phyloP scores from a whole-genome alignment of 2,797 vertebrate species.

The Chlorospingus semifuscus region DNA sequence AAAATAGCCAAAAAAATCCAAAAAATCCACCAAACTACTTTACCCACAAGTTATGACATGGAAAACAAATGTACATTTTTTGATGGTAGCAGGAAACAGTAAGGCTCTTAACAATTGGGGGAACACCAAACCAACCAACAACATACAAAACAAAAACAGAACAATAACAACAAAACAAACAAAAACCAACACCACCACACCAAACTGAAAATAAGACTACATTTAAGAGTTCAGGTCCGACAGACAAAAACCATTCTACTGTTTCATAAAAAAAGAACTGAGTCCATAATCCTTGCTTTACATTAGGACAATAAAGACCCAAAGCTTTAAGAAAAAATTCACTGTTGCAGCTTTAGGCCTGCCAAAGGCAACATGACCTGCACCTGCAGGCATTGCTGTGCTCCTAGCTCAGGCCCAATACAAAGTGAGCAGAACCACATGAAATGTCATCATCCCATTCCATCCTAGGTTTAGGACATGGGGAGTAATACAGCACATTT shows the following conservation, averaged over 20 bases:
- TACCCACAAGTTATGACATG: background rate
- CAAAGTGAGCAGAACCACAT: background rate
- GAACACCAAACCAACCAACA: background rate
- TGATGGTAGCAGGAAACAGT: background rate
- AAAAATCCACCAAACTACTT: background rate
- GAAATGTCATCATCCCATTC: background rate
- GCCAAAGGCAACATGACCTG: background rate
- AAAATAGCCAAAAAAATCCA: background rate
- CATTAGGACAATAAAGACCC: background rate
- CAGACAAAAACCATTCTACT: background rate
- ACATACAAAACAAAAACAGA: background rate
- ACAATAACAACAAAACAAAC: background rate
- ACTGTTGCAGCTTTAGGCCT: background rate
- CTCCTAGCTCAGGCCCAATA: background rate
- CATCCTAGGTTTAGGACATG: background rate
- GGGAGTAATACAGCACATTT: background rate
- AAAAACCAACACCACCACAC: accelerated
- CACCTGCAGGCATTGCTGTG: background rate
- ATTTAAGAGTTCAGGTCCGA: background rate
- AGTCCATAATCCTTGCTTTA: background rate
- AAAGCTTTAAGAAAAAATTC: background rate
- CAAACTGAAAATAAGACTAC: background rate
- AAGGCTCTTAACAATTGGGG: background rate
- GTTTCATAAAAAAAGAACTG: background rate
- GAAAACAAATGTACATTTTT: background rate